These are phyloP conservation scores for Casuarius casuarius DNA, from an alignment of 2,113 vertebrate species.

Conservation along the genomic window DNA sequence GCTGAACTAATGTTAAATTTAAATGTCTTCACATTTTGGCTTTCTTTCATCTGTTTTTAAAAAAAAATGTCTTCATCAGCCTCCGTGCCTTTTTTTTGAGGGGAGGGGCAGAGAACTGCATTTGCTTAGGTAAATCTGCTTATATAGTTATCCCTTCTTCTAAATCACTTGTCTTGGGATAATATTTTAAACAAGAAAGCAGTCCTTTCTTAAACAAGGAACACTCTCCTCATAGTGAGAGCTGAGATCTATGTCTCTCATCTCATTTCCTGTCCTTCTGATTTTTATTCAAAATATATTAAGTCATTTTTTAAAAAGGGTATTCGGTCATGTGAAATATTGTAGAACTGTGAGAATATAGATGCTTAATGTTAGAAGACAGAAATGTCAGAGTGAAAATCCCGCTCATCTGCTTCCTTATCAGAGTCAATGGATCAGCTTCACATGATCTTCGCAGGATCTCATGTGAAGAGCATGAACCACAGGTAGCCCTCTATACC, in stretches of 20 bases:
- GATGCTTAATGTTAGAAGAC: not conserved
- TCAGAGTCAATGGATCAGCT: not conserved
- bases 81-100: not conserved
- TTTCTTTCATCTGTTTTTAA: not conserved
- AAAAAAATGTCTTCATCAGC: not conserved
- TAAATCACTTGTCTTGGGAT: not conserved
- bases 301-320: not conserved
- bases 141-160: not conserved
- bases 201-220: slow-evolving; percentile 2
- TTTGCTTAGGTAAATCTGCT: not conserved
- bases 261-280: slow-evolving; percentile 34
- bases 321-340: not conserved
- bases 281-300: slow-evolving; percentile 27
- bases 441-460: not conserved
- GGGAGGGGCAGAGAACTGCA: not conserved
- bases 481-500: not conserved
- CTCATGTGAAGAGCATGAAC: not conserved
- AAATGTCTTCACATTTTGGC: not conserved
- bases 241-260: not conserved
- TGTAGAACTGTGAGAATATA: not conserved
- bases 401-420: not conserved
- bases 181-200: not conserved
- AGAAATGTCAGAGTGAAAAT: not conserved
- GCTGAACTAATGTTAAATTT: not conserved
- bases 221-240: not conserved